Evolutionary conservation across 2,113 vertebrate genomes (phyloP), one percentile per base, ranked within the genome.

Genomic region (Etia nguti): DNA sequence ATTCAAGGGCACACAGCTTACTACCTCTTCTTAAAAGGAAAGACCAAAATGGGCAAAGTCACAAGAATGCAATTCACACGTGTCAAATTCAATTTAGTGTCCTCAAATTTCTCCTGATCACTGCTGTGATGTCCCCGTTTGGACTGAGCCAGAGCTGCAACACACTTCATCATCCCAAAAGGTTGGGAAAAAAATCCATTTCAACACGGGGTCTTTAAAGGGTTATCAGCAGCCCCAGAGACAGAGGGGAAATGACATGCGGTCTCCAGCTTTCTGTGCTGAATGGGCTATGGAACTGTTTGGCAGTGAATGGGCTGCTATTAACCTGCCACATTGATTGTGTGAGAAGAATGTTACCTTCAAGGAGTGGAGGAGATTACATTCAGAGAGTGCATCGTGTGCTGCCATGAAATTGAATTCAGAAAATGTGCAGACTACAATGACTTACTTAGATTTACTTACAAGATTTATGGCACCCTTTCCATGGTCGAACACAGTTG

Each of bases 171-270:
- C 89, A 84, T 88, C 77, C 52, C 13, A 57, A 73, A 52, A 24
- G 89, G 89, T 73, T 84, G 50, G 68, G 88, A 91, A 86, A 87
- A 73, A 83, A 92, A 92, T 89, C 87, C 81, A 86, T 92, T 89
- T 52, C 34, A 84, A 50, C 60, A 29, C 24, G 0, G 12, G 55
- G 41, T 84, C 59, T 36, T 70, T 54, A 60, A 83, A 46, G 79
- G 38, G 85, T 89, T 92, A 92, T 90, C 93, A 91, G 90, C 75
- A 24, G 83, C 65, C 79, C 62, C 77, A 80, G 77, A 83, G 81
- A 88, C 79, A 34, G 36, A 41, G 5, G 22, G 10, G 38, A 55
- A 55, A 68, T 59, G 75, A 77, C 88, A 38, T 15, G 10, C 31
- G 48, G 79, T 79, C 80, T 86, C 62, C 41, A 60, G 77, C 52